Conservation (phyloP, 2,797 vertebrate genomes). For the Cryptoblepharus egeriae region DNA sequence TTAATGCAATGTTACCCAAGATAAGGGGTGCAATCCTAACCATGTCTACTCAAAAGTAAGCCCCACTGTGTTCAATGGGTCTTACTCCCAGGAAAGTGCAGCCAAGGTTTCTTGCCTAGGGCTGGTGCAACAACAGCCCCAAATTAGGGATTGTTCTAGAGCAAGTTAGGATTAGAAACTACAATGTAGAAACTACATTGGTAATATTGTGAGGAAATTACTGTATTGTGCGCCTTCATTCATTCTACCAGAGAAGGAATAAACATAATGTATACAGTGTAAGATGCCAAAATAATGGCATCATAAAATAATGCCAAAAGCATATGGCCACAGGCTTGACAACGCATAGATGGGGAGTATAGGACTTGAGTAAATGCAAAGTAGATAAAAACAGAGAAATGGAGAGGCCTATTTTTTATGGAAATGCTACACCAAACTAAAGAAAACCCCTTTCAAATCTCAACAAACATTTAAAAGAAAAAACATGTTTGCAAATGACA, state of each 20-base stretch:
- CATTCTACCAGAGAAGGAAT: neutral
- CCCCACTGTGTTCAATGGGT: too few species aligned
- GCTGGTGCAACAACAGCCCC: too few species aligned
- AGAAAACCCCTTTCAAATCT: slow-evolving; percentile 28
- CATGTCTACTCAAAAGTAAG: too few species aligned
- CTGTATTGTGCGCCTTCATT: neutral
- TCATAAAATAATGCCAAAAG: neutral
- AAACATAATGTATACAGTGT: neutral
- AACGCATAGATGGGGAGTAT: slow-evolving; percentile 19
- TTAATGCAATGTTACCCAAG: too few species aligned
- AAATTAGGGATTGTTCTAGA: too few species aligned
- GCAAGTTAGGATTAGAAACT: too few species aligned
- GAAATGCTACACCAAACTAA: slow-evolving; percentile 14
- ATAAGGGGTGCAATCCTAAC: too few species aligned
- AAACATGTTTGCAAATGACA: slow-evolving; percentile 37
- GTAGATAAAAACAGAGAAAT: neutral
- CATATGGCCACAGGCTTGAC: slow-evolving; percentile 4
- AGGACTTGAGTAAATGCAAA: neutral
- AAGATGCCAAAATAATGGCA: slow-evolving; percentile 2
- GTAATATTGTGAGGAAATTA: neutral
- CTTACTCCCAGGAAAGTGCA: too few species aligned
- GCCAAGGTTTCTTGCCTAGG: too few species aligned
- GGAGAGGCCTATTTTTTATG: slow-evolving; percentile 27
- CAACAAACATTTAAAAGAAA: slow-evolving; percentile 43
- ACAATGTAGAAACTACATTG: neutral